phyloP scores from a whole-genome alignment of 2,888 invertebrate species.

The Bombylius discolor region DNA sequence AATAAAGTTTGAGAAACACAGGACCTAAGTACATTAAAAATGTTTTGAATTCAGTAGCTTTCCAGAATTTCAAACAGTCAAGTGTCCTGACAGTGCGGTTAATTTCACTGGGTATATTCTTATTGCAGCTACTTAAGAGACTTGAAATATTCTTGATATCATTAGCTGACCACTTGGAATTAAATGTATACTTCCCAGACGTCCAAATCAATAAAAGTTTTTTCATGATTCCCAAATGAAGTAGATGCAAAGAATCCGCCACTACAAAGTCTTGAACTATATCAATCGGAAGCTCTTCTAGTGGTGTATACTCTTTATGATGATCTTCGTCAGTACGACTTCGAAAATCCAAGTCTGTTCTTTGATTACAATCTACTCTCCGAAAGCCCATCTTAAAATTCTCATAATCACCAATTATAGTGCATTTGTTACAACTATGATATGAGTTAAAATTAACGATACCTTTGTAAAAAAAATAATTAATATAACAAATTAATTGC shows the following conservation, averaged over 20 bases:
- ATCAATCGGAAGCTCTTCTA: conserved; percentile 1
- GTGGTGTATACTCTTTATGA: not conserved
- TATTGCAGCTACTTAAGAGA: not conserved
- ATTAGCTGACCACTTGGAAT: not conserved
- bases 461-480: too few species aligned
- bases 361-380: too few species aligned
- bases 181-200: not conserved
- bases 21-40: not conserved
- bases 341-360: not conserved
- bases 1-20: not conserved
- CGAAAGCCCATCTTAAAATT: too few species aligned
- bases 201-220: not conserved
- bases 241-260: not conserved
- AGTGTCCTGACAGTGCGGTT: not conserved
- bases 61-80: not conserved
- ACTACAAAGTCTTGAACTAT: not conserved
- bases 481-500: too few species aligned
- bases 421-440: too few species aligned
- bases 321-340: not conserved
- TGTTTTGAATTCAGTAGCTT: not conserved
- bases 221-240: not conserved
- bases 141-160: not conserved
- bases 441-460: too few species aligned
- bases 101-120: not conserved
- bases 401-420: too few species aligned